phyloP scores from a whole-genome alignment of 2,797 vertebrate genomes.

The Mormyrus hasselquistii region DNA sequence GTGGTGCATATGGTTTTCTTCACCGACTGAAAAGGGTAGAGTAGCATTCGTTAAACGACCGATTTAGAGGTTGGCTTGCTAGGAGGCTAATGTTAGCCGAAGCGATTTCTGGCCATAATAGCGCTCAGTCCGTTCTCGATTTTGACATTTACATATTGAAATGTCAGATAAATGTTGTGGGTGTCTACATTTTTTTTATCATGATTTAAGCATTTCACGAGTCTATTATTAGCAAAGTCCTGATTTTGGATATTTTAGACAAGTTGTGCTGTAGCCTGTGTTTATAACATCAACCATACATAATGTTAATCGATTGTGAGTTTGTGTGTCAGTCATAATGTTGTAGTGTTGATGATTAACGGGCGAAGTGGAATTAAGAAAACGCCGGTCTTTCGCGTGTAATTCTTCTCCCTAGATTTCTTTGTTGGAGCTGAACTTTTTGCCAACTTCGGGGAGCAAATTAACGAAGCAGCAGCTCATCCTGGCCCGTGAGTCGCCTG shows the following conservation, averaged over 20 bases:
- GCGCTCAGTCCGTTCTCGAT: neutral
- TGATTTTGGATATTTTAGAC: neutral
- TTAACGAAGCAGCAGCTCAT: slow-evolving; percentile 87
- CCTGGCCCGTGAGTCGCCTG: slow-evolving; percentile 75
- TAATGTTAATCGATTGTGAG: neutral
- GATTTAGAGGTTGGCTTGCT: slow-evolving; percentile 9
- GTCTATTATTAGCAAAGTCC: neutral
- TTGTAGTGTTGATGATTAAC: neutral
- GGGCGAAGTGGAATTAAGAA: neutral
- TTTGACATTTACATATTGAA: neutral
- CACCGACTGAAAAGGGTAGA: neutral
- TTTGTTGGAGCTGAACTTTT: slow-evolving; percentile 84
- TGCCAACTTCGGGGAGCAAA: slow-evolving; percentile 77
- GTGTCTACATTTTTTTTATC: neutral
- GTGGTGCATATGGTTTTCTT: neutral
- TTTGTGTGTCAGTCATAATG: neutral
- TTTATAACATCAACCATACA: neutral
- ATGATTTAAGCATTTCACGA: neutral
- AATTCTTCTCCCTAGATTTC: slow-evolving; percentile 63
- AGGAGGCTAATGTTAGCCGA: neutral
- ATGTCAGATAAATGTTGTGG: neutral
- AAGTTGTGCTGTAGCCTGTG: neutral
- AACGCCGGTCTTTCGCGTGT: neutral
- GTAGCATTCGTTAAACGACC: neutral
- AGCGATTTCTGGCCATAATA: neutral